Conservation (phyloP, 1,140 invertebrate genomes). For the Drosophila serrata region DNA sequence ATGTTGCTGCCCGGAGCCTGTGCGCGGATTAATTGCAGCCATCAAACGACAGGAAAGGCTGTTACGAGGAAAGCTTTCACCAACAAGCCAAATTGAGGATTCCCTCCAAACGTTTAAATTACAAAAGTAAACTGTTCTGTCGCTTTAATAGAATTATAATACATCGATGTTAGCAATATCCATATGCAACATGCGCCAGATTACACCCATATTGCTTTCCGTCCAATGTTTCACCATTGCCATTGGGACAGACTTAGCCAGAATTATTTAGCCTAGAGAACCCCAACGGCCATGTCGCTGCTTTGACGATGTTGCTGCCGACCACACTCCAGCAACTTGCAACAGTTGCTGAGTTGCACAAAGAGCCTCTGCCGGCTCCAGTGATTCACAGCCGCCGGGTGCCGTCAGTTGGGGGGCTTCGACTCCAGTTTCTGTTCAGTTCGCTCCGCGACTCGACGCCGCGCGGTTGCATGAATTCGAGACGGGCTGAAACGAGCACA, state of each 20-base stretch:
- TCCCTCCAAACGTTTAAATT: not conserved
- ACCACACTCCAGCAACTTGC: constrained; percentile 69
- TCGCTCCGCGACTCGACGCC: constrained; percentile 55
- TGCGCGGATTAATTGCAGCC: constrained; percentile 42
- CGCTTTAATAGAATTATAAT: not conserved
- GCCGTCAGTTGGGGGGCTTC: constrained; percentile 19
- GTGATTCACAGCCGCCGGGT: constrained; percentile 32
- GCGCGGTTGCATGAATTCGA: constrained; percentile 54
- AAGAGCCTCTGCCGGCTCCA: constrained; percentile 32
- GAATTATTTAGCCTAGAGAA: not conserved
- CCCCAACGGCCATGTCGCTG: constrained; percentile 1
- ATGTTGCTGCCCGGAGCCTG: constrained; percentile 7
- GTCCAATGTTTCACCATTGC: not conserved
- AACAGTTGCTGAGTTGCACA: constrained; percentile 60
- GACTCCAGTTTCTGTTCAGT: constrained; percentile 68
- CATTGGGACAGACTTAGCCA: not conserved
- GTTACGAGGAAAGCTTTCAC: not conserved
- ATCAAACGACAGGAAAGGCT: constrained; percentile 6
- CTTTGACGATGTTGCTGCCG: constrained; percentile 20
- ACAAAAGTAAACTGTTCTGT: not conserved
- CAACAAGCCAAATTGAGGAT: not conserved
- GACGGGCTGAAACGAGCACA: constrained; percentile 2
- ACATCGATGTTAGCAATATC: not conserved
- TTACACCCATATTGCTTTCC: not conserved
- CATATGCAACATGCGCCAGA: not conserved